These are phyloP conservation scores for Solenodon paradoxus DNA, from an alignment of 2,113 vertebrate species.

Conservation along the genomic window DNA sequence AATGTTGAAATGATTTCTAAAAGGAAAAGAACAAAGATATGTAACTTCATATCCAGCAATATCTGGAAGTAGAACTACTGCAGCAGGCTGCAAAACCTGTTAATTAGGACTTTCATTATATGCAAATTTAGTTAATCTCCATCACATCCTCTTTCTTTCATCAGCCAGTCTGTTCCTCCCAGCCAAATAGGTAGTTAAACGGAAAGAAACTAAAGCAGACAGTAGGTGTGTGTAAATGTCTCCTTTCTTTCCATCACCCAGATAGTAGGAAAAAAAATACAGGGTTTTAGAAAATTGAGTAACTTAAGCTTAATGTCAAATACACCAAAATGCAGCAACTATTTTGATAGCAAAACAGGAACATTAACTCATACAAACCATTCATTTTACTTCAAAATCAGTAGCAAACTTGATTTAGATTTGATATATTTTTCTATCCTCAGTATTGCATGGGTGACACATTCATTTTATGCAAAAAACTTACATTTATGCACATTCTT, in stretches of 20 bases:
- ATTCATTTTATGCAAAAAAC: too few relatives aligned
- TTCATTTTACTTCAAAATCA: not conserved
- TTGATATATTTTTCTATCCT: not conserved
- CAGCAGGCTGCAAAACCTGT: not conserved
- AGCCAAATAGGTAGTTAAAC: not conserved
- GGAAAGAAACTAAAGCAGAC: not conserved
- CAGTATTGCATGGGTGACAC: too few relatives aligned
- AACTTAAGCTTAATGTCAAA: constrained; percentile 8
- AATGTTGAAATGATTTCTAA: not conserved
- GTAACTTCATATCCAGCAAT: not conserved
- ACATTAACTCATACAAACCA: not conserved
- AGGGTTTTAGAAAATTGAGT: not conserved
- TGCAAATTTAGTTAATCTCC: not conserved
- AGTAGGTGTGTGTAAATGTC: not conserved
- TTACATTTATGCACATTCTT: not conserved
- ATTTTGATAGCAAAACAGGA: constrained; percentile 29
- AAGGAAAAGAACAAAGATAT: not conserved
- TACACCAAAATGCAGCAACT: not conserved
- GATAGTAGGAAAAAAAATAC: not conserved
- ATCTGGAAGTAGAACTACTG: not conserved
- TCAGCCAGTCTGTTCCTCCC: not conserved
- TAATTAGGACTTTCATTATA: not conserved
- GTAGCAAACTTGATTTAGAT: not conserved
- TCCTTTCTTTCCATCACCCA: not conserved
- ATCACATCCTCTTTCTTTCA: not conserved